phyloP scores from a whole-genome alignment of 2,888 invertebrate genomes.

The Oithona nana region DNA sequence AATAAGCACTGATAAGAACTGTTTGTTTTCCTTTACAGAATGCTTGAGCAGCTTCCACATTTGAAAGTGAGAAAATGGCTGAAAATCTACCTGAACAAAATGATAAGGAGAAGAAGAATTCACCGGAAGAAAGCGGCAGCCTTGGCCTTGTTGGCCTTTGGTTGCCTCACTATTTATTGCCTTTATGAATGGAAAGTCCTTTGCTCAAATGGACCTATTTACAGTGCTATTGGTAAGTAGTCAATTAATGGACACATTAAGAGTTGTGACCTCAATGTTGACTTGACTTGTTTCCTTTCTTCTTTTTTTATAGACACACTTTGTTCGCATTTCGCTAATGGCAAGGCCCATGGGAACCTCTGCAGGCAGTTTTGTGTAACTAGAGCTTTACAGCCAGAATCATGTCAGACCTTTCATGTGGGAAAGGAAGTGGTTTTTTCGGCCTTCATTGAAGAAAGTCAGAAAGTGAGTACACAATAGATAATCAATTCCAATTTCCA shows the following conservation, averaged over 20 bases:
- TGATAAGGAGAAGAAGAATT: background rate
- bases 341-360: background rate
- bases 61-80: background rate
- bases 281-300: background rate
- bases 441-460: background rate
- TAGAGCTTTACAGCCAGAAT: background rate
- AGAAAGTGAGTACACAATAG: background rate
- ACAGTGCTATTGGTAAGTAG: background rate
- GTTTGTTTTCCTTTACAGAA: no score
- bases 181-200: background rate
- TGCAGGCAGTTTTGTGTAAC: background rate
- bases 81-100: background rate
- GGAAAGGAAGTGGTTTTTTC: slow-evolving; percentile 17
- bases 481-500: no score
- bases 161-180: background rate
- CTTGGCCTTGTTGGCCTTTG: background rate
- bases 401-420: background rate
- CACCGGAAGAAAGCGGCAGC: no score
- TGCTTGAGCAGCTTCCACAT: no score
- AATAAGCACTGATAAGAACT: no score
- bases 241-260: no score
- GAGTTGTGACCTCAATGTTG: no score
- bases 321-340: background rate
- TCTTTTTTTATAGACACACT: background rate
- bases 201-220: background rate